phyloP scores from a whole-genome alignment of 2,113 vertebrate genomes.

The Neofelis nebulosa region DNA sequence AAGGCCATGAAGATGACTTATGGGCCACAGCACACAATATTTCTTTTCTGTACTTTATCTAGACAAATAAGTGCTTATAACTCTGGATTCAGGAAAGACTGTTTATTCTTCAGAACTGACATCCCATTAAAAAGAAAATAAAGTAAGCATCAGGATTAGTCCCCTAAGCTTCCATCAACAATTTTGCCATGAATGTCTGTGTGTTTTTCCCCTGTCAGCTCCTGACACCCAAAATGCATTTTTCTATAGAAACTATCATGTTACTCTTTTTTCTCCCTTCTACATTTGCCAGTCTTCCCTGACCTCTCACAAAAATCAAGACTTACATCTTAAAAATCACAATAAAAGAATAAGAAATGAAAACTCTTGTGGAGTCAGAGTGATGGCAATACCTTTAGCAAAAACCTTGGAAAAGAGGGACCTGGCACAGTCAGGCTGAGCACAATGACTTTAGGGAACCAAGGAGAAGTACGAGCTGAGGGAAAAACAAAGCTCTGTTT shows the following conservation, averaged over 20 bases:
- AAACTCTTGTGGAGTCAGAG: background rate
- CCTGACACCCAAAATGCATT: conserved; percentile 70
- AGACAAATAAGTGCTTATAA: conserved; percentile 84
- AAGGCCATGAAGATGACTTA: conserved; percentile 83
- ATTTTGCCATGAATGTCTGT: conserved; percentile 73
- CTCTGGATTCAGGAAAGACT: conserved; percentile 83
- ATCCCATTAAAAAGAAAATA: conserved; percentile 87
- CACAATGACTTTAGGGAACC: background rate
- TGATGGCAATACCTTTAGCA: background rate
- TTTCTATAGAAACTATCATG: conserved; percentile 69
- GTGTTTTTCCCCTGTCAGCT: conserved; percentile 72
- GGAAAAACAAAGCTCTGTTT: background rate
- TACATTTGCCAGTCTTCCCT: background rate
- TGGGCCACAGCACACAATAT: conserved; percentile 76
- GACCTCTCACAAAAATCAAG: conserved; percentile 45
- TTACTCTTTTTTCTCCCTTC: background rate
- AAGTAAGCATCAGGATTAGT: conserved; percentile 84
- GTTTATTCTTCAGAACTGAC: conserved; percentile 86
- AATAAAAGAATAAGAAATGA: conserved; percentile 58
- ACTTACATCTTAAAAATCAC: conserved; percentile 58
- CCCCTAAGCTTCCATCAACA: conserved; percentile 82
- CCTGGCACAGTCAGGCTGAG: background rate
- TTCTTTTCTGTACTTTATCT: conserved; percentile 86
- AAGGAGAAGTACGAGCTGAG: background rate
- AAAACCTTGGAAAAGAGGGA: background rate